Conservation (phyloP, 2,797 vertebrate species). For the Lerista edwardsae region DNA sequence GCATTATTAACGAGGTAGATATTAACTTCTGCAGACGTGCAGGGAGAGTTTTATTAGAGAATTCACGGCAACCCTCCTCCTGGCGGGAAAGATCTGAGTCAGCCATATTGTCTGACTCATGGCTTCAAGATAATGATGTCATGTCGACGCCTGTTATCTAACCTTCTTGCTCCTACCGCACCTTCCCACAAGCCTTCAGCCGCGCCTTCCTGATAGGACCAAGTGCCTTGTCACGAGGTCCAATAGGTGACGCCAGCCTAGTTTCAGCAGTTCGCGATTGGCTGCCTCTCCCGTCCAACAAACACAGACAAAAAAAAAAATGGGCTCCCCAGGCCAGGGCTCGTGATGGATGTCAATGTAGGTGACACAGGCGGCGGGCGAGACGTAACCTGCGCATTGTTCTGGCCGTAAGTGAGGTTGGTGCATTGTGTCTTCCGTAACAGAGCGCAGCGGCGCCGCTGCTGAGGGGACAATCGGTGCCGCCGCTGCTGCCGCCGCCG, state of each 20-base stretch:
- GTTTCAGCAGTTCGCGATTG: neutral
- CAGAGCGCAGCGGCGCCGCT: neutral
- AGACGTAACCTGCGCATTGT: constrained; percentile 7
- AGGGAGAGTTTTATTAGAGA: no score
- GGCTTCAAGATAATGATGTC: no score
- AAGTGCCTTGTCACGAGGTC: neutral
- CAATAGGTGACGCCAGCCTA: neutral
- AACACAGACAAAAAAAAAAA: neutral
- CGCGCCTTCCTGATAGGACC: neutral
- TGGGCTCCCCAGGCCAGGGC: neutral
- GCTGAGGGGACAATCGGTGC: neutral
- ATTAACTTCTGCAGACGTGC: no score
- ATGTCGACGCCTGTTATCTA: no score
- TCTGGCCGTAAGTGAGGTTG: neutral
- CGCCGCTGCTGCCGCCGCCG: neutral
- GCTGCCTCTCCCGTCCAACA: neutral
- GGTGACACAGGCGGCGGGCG: neutral
- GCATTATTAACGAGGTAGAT: no score
- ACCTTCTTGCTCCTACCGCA: neutral
- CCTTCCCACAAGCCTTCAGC: no score
- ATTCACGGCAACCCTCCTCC: no score
- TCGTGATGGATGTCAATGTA: neutral
- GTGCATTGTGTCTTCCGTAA: neutral
- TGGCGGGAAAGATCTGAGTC: no score
- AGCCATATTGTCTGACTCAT: no score